These are phyloP conservation scores for Lichenostomus cassidix DNA, from an alignment of 2,113 vertebrate genomes.

Conservation along the genomic window DNA sequence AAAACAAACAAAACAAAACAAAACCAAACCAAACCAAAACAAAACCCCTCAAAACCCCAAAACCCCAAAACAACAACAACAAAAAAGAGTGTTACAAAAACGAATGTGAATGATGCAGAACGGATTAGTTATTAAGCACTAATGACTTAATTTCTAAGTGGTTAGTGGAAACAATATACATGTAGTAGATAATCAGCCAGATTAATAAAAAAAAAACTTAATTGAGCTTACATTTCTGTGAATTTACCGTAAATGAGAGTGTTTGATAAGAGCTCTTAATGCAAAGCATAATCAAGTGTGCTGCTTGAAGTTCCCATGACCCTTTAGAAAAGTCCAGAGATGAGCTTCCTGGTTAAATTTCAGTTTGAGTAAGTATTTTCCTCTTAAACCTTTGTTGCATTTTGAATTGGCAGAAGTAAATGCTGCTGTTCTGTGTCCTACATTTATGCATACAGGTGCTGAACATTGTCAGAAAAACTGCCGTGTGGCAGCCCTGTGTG, in stretches of 20 bases:
- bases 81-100: not conserved
- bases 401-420: not conserved
- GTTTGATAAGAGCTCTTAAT: not conserved
- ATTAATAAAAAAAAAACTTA: not conserved
- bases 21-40: too few relatives aligned
- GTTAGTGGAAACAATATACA: not conserved
- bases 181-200: not conserved
- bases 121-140: not conserved
- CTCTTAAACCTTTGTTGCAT: not conserved
- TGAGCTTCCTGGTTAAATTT: not conserved
- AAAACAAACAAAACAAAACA: too few relatives aligned
- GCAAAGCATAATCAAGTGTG: not conserved
- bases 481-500: not conserved
- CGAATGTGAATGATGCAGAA: not conserved
- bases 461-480: not conserved
- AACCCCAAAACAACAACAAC: too few relatives aligned
- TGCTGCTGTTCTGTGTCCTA: not conserved
- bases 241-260: not conserved
- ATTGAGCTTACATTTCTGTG: not conserved
- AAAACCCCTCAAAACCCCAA: too few relatives aligned
- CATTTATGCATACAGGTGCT: not conserved
- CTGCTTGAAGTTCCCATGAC: not conserved
- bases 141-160: not conserved
- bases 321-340: not conserved
- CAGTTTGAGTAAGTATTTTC: not conserved